Percentiles rank a stretch among this genome's conserved stretches.
Evolutionary conservation across 2,888 invertebrate genomes (phyloP).

Genomic region (Pollenia amentaria): DNA sequence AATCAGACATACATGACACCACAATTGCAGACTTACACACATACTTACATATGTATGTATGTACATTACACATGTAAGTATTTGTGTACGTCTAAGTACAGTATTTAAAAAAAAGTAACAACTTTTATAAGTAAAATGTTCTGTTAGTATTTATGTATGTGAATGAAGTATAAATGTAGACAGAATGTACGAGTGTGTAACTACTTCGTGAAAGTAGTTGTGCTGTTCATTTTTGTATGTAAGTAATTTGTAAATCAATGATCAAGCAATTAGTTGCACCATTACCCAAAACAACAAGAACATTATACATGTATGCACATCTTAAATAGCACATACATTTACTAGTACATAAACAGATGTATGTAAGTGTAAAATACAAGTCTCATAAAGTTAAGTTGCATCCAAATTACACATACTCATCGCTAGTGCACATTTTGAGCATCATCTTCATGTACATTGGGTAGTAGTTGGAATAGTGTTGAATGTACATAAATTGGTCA

Average conservation of each 20-base stretch:
- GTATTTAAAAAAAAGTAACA: slow-evolving; percentile 50
- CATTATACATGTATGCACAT: slow-evolving; percentile 11
- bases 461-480: slow-evolving; percentile 33
- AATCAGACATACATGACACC: slow-evolving; percentile 15
- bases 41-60: background rate
- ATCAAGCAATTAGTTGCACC: slow-evolving; percentile 76
- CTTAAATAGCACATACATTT: background rate
- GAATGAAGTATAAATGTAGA: slow-evolving; percentile 16
- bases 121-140: slow-evolving; percentile 51
- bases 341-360: background rate
- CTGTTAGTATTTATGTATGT: slow-evolving; percentile 5
- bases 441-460: background rate
- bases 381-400: slow-evolving; percentile 40
- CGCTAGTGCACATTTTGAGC: background rate
- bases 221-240: slow-evolving; percentile 36
- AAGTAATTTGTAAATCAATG: slow-evolving; percentile 74
- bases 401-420: slow-evolving; percentile 29
- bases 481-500: slow-evolving; percentile 44
- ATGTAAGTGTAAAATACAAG: slow-evolving; percentile 36
- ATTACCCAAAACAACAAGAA: slow-evolving; percentile 71
- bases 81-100: slow-evolving; percentile 13
- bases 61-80: slow-evolving; percentile 8
- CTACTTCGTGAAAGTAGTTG: slow-evolving; percentile 31
- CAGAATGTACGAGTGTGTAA: slow-evolving; percentile 7
- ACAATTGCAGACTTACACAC: slow-evolving; percentile 14